These are phyloP conservation scores for Scarus forsteni DNA, from an alignment of 2,797 vertebrate genomes.

Conservation along the genomic window DNA sequence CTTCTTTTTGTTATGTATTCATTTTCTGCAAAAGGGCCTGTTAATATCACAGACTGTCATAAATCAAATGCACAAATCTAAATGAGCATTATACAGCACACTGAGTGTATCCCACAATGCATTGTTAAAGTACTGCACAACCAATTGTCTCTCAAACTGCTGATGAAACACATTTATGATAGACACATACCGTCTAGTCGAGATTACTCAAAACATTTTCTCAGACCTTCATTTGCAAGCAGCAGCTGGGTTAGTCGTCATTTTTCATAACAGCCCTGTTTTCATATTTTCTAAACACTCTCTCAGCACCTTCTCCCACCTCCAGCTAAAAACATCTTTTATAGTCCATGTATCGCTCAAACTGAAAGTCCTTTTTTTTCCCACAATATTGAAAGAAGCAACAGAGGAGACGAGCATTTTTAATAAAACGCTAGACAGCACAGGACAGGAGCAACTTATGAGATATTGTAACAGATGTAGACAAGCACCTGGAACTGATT, in stretches of 20 bases:
- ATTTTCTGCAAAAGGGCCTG: too few relatives aligned
- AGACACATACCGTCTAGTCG: not conserved
- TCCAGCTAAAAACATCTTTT: conserved; percentile 7
- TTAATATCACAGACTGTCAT: too few relatives aligned
- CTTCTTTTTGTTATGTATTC: too few relatives aligned
- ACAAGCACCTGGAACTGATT: conserved; percentile 5
- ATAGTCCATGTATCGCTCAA: not conserved
- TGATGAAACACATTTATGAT: not conserved
- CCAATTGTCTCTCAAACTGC: too few relatives aligned
- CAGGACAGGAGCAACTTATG: conserved; percentile 13
- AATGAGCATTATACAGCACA: too few relatives aligned
- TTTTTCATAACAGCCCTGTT: not conserved
- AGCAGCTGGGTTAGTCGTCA: not conserved
- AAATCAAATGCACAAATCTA: too few relatives aligned
- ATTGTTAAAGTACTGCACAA: too few relatives aligned
- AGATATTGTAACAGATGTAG: conserved; percentile 5
- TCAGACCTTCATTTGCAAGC: not conserved
- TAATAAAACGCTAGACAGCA: not conserved
- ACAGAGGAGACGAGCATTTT: not conserved
- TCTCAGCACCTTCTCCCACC: not conserved
- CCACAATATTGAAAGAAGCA: not conserved
- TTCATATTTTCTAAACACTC: conserved; percentile 5
- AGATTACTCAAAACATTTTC: not conserved
- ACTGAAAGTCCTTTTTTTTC: conserved; percentile 4
- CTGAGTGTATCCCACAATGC: too few relatives aligned